A percentile compares a stretch with the other conserved stretches of the same genome.
Evolutionary conservation across 2,797 vertebrate genomes (phyloP).

Genomic region (Sparus aurata): DNA sequence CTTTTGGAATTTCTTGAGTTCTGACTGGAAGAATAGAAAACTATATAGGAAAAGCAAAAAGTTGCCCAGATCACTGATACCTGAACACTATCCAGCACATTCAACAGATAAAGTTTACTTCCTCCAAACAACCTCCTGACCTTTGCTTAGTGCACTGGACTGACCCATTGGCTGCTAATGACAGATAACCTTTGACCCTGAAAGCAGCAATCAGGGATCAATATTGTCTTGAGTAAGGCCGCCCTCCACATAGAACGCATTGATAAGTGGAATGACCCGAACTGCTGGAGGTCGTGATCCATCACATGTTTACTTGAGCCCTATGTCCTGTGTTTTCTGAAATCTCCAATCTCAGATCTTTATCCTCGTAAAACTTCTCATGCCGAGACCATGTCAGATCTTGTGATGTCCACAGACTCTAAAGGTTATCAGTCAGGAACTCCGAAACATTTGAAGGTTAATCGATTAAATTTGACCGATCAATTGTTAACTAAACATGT

Average conservation of each 20-base stretch:
- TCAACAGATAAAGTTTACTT: constrained; percentile 48
- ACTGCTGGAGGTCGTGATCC: constrained; percentile 35
- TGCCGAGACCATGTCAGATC: constrained; percentile 5
- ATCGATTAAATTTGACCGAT: neutral
- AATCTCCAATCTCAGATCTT: constrained; percentile 39
- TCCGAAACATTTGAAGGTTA: neutral
- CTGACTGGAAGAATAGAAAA: too few species aligned
- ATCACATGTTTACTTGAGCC: constrained; percentile 58
- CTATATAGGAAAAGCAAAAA: neutral
- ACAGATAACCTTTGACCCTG: constrained; percentile 71
- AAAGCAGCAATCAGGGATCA: constrained; percentile 61
- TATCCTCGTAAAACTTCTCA: constrained; percentile 24
- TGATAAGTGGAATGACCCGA: constrained; percentile 54
- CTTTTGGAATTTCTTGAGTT: too few species aligned
- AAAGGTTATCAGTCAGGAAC: constrained; percentile 6
- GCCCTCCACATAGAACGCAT: constrained; percentile 24
- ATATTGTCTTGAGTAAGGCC: constrained; percentile 47
- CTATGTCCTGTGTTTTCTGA: constrained; percentile 29
- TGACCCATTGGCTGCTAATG: constrained; percentile 35
- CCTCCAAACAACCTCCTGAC: constrained; percentile 50
- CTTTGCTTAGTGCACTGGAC: constrained; percentile 25
- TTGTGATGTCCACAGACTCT: neutral
- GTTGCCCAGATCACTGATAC: neutral
- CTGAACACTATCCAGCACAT: constrained; percentile 5
- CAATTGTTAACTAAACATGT: too few species aligned